Percentiles rank a stretch among this genome's conserved stretches.
These are phyloP conservation scores for Tragelaphus imberbis DNA, from an alignment of 2,113 vertebrate genomes.

Conservation along the genomic window DNA sequence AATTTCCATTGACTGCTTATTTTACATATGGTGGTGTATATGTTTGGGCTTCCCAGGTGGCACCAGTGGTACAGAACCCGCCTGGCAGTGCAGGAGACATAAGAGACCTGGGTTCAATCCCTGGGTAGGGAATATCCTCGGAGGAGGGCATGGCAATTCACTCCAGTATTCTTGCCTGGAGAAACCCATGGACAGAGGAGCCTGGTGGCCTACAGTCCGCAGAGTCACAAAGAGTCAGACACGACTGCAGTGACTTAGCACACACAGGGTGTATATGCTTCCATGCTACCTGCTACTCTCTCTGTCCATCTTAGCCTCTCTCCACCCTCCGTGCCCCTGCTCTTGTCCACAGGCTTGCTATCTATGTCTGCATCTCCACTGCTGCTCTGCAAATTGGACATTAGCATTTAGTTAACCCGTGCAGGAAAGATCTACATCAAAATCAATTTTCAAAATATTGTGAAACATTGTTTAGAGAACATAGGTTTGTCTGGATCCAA, in stretches of 20 bases:
- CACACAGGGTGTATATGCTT: rapidly evolving
- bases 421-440: not conserved
- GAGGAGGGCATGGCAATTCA: not conserved
- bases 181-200: not conserved
- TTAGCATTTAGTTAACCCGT: not conserved
- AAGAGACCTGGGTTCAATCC: not conserved
- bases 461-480: not conserved
- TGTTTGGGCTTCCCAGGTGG: not conserved
- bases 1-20: not conserved
- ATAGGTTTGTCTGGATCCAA: not conserved
- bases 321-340: not conserved
- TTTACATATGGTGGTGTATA: not conserved
- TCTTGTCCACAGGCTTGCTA: not conserved
- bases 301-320: not conserved
- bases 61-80: not conserved
- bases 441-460: not conserved
- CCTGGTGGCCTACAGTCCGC: rapidly evolving
- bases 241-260: not conserved
- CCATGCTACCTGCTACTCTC: not conserved
- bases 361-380: not conserved
- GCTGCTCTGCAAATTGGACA: not conserved
- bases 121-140: not conserved
- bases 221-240: not conserved
- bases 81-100: not conserved
- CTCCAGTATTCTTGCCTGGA: not conserved